Percentiles rank a stretch among this genome's conserved stretches.
Evolutionary conservation across 2,797 vertebrate species (phyloP).

Genomic region (Malacoctenus gilli): DNA sequence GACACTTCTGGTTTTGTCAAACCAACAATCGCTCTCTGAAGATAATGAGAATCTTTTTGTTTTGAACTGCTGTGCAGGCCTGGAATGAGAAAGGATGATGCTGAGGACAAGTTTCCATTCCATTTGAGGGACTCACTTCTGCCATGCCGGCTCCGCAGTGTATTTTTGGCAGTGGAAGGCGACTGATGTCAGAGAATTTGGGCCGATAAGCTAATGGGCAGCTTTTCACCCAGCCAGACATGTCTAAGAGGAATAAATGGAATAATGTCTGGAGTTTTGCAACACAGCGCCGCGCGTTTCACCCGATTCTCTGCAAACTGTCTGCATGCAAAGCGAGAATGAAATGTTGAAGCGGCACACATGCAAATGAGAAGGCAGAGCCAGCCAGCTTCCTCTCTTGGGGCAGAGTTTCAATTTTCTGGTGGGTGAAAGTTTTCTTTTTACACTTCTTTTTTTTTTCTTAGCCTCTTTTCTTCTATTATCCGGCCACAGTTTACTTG

Average conservation of each 20-base stretch:
- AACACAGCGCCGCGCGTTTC: neutral
- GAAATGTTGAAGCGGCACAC: slow-evolving; percentile 1
- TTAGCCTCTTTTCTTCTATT: neutral
- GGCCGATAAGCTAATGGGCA: slow-evolving; percentile 4
- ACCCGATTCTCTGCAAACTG: slow-evolving; percentile 4
- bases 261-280: neutral
- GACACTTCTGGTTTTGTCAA: too few species aligned
- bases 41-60: too few species aligned
- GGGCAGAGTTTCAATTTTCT: slow-evolving; percentile 11
- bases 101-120: neutral
- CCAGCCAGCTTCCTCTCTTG: slow-evolving; percentile 1
- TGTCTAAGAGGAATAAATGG: slow-evolving; percentile 6
- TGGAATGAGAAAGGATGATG: too few species aligned
- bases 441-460: neutral
- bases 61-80: too few species aligned
- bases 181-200: neutral
- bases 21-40: too few species aligned
- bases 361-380: slow-evolving; percentile 14
- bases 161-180: slow-evolving; percentile 4
- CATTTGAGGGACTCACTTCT: slow-evolving; percentile 3
- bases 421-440: slow-evolving; percentile 13
- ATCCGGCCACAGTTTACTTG: neutral
- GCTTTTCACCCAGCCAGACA: slow-evolving; percentile 21
- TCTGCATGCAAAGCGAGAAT: slow-evolving; percentile 7
- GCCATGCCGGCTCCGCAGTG: neutral